These are phyloP conservation scores for Homarus gammarus DNA, from an alignment of 2,888 invertebrate species.

Conservation along the genomic window DNA sequence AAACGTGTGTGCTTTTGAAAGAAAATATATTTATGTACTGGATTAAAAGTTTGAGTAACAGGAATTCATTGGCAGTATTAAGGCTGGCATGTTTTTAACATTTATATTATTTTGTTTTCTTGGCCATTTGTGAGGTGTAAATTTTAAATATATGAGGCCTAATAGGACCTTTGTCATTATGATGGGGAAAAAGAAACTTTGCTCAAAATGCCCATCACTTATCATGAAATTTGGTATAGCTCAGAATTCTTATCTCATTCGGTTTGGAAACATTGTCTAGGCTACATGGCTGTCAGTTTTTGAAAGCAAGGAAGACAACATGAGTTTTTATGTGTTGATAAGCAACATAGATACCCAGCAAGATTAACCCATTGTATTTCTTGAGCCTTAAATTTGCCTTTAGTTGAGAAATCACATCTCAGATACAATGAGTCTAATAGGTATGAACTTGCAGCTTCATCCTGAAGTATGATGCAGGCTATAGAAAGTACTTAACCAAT, in stretches of 20 bases:
- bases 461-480: constrained; percentile 24
- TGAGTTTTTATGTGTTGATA: background rate
- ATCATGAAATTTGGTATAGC: too few species aligned
- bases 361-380: background rate
- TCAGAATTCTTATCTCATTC: too few species aligned
- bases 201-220: background rate
- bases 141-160: too few species aligned
- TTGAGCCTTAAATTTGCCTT: background rate
- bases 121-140: background rate
- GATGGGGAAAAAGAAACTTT: background rate
- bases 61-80: too few species aligned
- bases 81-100: background rate
- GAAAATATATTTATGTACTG: too few species aligned
- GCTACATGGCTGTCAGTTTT: background rate
- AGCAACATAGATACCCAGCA: background rate
- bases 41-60: too few species aligned
- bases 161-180: too few species aligned
- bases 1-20: too few species aligned
- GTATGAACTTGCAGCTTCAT: constrained; percentile 47
- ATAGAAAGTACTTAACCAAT: constrained; percentile 44
- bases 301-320: background rate
- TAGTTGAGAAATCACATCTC: background rate
- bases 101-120: background rate
- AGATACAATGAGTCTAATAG: background rate
- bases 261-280: too few species aligned